A percentile compares a stretch with the other conserved stretches of the same genome.
Conservation (phyloP, 2,888 invertebrate species). For the Portevinia maculata region DNA sequence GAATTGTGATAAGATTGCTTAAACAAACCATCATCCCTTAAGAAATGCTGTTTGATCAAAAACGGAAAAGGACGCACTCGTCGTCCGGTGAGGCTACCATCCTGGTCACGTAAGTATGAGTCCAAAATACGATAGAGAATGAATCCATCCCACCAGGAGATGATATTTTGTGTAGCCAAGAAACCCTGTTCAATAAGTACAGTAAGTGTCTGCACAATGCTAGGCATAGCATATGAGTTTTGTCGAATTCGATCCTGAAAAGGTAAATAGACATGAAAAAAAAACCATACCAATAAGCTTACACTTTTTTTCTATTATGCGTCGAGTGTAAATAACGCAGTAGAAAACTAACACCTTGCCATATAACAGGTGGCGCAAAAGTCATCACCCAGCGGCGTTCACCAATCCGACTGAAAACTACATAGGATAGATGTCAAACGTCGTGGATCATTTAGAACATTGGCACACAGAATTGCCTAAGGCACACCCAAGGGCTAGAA, state of each 20-base stretch:
- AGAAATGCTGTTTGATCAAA: too few relatives aligned
- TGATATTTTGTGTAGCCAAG: not conserved
- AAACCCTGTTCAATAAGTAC: slow-evolving; percentile 5
- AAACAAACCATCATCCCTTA: not conserved
- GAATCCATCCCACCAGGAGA: not conserved
- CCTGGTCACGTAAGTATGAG: not conserved
- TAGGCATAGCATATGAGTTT: not conserved
- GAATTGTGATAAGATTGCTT: slow-evolving; percentile 14
- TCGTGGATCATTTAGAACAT: too few relatives aligned
- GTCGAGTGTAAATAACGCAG: slow-evolving; percentile 1
- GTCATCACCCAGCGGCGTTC: too few relatives aligned
- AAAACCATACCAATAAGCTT: slow-evolving; percentile 18
- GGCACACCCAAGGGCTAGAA: too few relatives aligned
- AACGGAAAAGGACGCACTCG: not conserved
- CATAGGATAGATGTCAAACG: too few relatives aligned
- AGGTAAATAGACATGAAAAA: not conserved
- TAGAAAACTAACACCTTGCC: too few relatives aligned
- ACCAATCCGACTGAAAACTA: too few relatives aligned
- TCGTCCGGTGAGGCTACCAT: not conserved
- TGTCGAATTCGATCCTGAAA: slow-evolving; percentile 29
- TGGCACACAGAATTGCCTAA: too few relatives aligned
- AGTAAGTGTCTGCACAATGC: not conserved
- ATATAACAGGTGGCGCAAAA: too few relatives aligned
- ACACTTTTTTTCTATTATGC: slow-evolving; percentile 37
- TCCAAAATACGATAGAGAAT: slow-evolving; percentile 21